These are phyloP conservation scores for Eumacrocentrus americanus DNA, from an alignment of 2,888 invertebrate genomes.

Conservation along the genomic window DNA sequence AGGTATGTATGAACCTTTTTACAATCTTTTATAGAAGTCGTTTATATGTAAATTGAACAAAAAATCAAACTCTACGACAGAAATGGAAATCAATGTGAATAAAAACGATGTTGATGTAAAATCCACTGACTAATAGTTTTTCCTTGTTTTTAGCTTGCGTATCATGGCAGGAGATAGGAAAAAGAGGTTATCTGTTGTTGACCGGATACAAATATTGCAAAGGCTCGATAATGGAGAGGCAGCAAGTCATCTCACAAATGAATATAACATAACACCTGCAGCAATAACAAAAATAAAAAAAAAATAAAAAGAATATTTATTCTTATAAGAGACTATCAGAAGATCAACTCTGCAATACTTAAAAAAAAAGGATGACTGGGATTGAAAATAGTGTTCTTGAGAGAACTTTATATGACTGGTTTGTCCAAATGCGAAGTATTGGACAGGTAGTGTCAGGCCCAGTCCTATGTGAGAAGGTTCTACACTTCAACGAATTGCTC, in stretches of 20 bases:
- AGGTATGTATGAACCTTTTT: too few species aligned
- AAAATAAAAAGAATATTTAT: not conserved
- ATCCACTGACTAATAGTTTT: too few species aligned
- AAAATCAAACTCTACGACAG: too few species aligned
- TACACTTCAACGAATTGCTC: slow-evolving; percentile 25
- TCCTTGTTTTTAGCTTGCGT: too few species aligned
- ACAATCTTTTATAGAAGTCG: too few species aligned
- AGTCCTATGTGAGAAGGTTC: slow-evolving; percentile 25
- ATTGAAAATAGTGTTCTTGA: not conserved
- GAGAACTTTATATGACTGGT: not conserved
- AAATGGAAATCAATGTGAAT: too few species aligned
- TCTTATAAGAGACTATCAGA: not conserved
- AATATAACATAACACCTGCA: not conserved
- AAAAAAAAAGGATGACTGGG: not conserved
- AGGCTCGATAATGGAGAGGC: not conserved
- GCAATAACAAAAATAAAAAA: not conserved
- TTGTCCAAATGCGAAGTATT: not conserved
- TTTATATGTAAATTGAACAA: too few species aligned
- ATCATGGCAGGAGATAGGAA: too few species aligned
- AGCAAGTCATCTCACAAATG: not conserved
- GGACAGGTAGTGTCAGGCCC: not conserved
- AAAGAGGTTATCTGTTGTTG: too few species aligned
- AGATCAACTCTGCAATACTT: not conserved
- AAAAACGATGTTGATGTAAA: too few species aligned
- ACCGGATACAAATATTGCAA: too few species aligned